A percentile compares a stretch with the other conserved stretches of the same genome.
Conservation (phyloP, 1,140 invertebrate genomes). For the Eriocheir sinensis region DNA sequence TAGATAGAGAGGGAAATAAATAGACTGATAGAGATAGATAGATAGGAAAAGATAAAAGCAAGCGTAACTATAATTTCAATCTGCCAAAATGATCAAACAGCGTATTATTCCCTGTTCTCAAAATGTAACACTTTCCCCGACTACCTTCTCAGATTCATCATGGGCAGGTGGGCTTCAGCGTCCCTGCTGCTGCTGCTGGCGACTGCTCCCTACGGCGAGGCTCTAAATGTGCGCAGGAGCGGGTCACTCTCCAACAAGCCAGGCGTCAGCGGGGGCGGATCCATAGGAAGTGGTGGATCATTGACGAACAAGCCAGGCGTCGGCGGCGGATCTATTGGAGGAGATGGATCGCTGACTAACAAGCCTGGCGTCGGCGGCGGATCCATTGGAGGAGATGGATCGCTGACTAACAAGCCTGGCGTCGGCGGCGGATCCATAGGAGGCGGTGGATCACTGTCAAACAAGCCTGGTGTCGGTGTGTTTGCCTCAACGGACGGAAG, state of each 20-base stretch:
- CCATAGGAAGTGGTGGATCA: not conserved
- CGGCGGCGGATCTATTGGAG: not conserved
- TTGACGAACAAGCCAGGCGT: not conserved
- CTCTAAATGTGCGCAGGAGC: not conserved
- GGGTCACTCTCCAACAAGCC: not conserved
- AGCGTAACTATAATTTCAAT: too few relatives aligned
- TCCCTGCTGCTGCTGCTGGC: not conserved
- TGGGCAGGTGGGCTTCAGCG: not conserved
- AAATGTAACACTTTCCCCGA: too few relatives aligned
- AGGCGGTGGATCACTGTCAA: not conserved
- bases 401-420: conserved; percentile 9
- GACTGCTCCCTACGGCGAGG: not conserved
- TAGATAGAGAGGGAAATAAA: too few relatives aligned
- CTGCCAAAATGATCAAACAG: too few relatives aligned
- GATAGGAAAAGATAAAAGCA: too few relatives aligned
- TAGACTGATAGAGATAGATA: too few relatives aligned
- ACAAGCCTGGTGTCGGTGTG: not conserved
- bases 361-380: conserved; percentile 5
- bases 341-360: not conserved
- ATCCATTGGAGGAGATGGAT: not conserved
- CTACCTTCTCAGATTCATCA: not conserved
- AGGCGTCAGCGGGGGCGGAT: not conserved
- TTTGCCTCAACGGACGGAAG: not conserved
- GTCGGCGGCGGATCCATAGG: not conserved
- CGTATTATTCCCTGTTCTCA: too few relatives aligned